phyloP scores from a whole-genome alignment of 92 coral and sea anemone species.

The Parazoanthus atlanticus region DNA sequence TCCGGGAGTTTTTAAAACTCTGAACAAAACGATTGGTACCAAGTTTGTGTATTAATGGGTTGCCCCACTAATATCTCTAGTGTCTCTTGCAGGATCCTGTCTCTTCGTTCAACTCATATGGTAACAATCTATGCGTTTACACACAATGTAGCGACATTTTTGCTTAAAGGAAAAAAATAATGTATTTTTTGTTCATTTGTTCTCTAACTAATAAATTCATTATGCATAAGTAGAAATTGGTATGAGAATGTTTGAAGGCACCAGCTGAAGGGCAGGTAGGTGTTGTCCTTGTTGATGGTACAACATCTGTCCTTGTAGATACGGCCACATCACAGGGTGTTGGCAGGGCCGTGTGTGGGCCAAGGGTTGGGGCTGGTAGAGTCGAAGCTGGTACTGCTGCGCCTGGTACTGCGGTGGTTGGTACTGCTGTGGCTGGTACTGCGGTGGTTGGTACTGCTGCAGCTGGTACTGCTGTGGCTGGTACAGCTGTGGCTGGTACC shows the following conservation, averaged over 20 bases:
- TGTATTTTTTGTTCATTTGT: background rate
- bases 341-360: background rate
- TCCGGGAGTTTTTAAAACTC: background rate
- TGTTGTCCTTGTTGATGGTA: background rate
- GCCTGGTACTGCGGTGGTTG: too few species aligned
- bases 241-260: background rate
- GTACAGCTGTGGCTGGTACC: too few species aligned
- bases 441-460: too few species aligned
- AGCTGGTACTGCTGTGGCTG: too few species aligned
- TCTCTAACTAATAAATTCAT: background rate
- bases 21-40: background rate
- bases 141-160: background rate
- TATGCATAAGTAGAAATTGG: slow-evolving; percentile 1
- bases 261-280: slow-evolving; percentile 3
- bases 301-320: background rate
- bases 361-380: too few species aligned
- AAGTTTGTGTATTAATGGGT: too few species aligned
- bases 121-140: background rate
- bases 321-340: too few species aligned
- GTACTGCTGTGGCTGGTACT: too few species aligned
- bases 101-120: background rate
- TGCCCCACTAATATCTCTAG: background rate
- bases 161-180: background rate
- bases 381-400: too few species aligned
- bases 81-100: background rate